These are phyloP conservation scores for Agrilus planipennis DNA, from an alignment of 1,140 invertebrate genomes.

Conservation along the genomic window DNA sequence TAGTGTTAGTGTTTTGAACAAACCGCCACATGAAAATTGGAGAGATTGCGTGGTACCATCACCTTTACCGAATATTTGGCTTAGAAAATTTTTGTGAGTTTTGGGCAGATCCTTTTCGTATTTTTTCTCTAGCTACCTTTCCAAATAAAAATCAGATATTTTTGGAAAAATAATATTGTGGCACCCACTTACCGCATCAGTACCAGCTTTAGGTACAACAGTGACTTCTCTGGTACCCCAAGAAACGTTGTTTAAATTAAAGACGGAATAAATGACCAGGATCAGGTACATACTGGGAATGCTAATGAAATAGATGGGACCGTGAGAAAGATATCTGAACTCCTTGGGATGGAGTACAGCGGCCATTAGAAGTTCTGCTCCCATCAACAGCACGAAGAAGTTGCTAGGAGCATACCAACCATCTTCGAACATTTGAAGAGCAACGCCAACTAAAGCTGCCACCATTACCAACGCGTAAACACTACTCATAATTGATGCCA, in stretches of 20 bases:
- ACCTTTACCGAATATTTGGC: too few species aligned
- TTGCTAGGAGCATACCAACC: constrained; percentile 68
- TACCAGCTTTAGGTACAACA: constrained; percentile 24
- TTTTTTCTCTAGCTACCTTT: too few species aligned
- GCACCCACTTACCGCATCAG: too few species aligned
- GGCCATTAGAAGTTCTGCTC: constrained; percentile 52
- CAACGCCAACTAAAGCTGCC: constrained; percentile 79
- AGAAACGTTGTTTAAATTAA: constrained; percentile 79
- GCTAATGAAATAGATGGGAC: constrained; percentile 82
- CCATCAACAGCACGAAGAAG: constrained; percentile 58
- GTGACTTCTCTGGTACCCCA: constrained; percentile 80
- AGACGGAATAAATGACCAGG: constrained; percentile 80
- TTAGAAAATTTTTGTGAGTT: too few species aligned
- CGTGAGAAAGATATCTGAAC: constrained; percentile 60
- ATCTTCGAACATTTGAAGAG: constrained; percentile 67
- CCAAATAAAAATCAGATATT: too few species aligned
- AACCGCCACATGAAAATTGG: too few species aligned
- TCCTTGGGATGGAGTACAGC: constrained; percentile 78
- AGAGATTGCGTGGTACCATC: too few species aligned
- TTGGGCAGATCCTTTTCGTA: too few species aligned
- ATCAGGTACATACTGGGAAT: constrained; percentile 91
- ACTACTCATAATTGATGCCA: constrained; percentile 63
- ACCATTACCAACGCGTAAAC: constrained; percentile 86
- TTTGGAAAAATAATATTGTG: too few species aligned
- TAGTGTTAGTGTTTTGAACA: too few species aligned